Base-by-base conservation (phyloP, 2,888 invertebrate species). In the Argynnis bischoffii region DNA sequence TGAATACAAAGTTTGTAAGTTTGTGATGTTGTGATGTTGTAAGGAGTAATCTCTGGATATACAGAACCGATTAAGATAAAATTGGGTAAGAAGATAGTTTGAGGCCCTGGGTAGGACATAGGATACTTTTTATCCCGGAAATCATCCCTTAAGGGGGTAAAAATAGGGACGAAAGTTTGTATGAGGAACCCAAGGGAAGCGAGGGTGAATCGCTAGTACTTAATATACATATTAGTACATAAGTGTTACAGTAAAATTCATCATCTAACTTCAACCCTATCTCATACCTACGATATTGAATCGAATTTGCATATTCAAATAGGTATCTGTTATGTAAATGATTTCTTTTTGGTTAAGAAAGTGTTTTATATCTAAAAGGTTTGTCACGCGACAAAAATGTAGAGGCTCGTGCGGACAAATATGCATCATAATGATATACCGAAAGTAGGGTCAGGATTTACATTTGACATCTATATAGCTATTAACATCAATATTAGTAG, bases 401-500 rank as follows among this genome's bases (percentile, higher is more conserved):
- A 15, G n/a, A 74, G 74, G 72, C 74, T 75, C 76, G 76, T 74
- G 75, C 74, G 69, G 65, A 69, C 63, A 73, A 77, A 70, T 75
- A 77, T 77, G 77, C 78, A 77, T 78, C 77, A 78, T 77, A 75
- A 72, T 66, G 64, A 66, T 60, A 68, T 71, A 60, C 56, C 64
- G 61, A 69, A 69, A 74, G 71, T 64, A 68, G 71, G 66, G 71
- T 72, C 77, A 75, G 73, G 74, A 77, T 77, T 75, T 75, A 70
- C 74, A 78, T 76, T 75, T 76, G 70, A 72, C 74, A 69, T 74
- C 67, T 54, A 21, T 57, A 57, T n/a, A 35, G 18, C 55, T 3
- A 51, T n/a, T 72, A 35, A 63, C 21, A 56, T 67, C 54, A 67
- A 18, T 67, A 60, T 67, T 47, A 60, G 46, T 21, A 21, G 11